phyloP scores from a whole-genome alignment of 2,888 invertebrate genomes.

The Leistus spinibarbis region DNA sequence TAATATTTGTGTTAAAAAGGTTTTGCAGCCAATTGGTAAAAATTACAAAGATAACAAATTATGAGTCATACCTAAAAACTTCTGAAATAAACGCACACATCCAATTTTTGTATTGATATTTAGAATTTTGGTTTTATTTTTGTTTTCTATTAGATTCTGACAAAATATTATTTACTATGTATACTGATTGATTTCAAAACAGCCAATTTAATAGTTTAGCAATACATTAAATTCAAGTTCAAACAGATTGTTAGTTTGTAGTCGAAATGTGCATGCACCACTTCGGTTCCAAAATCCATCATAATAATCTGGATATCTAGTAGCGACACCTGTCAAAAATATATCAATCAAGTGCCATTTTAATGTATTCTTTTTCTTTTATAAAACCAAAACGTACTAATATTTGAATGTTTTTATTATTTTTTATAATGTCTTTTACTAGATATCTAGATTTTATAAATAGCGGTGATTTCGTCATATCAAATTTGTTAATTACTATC shows the following conservation, averaged over 20 bases:
- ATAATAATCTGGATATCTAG: slow-evolving; percentile 5
- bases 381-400: not conserved
- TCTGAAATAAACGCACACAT: too few relatives aligned
- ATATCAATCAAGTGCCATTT: not conserved
- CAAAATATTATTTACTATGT: not conserved
- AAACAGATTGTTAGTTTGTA: slow-evolving; percentile 44
- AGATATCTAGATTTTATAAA: not conserved
- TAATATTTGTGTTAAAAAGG: slow-evolving; percentile 14
- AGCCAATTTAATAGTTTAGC: slow-evolving; percentile 48
- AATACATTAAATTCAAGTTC: slow-evolving; percentile 52
- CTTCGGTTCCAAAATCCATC: slow-evolving; percentile 16
- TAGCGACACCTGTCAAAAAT: slow-evolving; percentile 17
- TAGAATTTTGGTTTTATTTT: too few relatives aligned
- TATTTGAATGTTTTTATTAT: not conserved
- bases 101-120: too few relatives aligned
- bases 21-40: not conserved
- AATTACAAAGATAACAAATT: too few relatives aligned
- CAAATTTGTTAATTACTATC: slow-evolving; percentile 27
- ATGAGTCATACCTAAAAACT: too few relatives aligned
- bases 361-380: not conserved
- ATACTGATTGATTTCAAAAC: not conserved
- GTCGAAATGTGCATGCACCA: slow-evolving; percentile 25
- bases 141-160: too few relatives aligned
- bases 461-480: slow-evolving; percentile 32
- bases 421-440: not conserved